Percentiles rank a stretch among this genome's conserved stretches.
phyloP scores from a whole-genome alignment of 2,797 vertebrate species.

The Pipistrellus nathusii region DNA sequence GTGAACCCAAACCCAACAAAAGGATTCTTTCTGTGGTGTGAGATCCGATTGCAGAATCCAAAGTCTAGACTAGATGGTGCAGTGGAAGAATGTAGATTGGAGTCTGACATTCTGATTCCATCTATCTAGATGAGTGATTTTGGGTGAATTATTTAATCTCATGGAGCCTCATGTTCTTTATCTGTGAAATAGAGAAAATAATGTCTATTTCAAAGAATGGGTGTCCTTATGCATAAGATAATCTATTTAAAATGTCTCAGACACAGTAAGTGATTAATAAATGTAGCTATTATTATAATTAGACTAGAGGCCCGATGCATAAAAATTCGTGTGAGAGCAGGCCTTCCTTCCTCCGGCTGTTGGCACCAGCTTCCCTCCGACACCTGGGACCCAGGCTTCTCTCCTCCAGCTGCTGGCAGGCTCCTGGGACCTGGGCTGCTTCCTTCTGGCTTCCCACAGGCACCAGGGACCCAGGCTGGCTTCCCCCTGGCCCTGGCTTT shows the following conservation, averaged over 20 bases:
- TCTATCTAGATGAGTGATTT: background rate
- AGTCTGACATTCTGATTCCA: background rate
- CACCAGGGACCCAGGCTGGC: too few relatives aligned
- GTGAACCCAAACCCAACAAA: background rate
- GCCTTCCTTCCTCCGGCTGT: too few relatives aligned
- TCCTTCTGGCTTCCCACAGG: too few relatives aligned
- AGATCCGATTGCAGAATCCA: background rate
- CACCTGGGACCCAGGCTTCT: too few relatives aligned
- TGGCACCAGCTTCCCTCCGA: too few relatives aligned
- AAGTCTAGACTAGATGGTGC: background rate
- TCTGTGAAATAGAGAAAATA: constrained; percentile 13
- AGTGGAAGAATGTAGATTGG: background rate
- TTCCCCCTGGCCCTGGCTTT: too few relatives aligned
- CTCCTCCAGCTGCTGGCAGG: too few relatives aligned
- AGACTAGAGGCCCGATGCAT: background rate
- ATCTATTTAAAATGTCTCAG: background rate
- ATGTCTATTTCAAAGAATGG: background rate
- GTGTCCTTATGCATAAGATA: background rate
- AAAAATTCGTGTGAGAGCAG: too few relatives aligned
- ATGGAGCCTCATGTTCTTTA: background rate
- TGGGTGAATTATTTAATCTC: background rate
- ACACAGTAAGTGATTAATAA: background rate
- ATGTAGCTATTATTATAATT: background rate
- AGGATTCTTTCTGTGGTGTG: background rate
- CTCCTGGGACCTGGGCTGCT: too few relatives aligned